phyloP scores from a whole-genome alignment of 2,113 vertebrate genomes.

The Aleadryas rufinucha region DNA sequence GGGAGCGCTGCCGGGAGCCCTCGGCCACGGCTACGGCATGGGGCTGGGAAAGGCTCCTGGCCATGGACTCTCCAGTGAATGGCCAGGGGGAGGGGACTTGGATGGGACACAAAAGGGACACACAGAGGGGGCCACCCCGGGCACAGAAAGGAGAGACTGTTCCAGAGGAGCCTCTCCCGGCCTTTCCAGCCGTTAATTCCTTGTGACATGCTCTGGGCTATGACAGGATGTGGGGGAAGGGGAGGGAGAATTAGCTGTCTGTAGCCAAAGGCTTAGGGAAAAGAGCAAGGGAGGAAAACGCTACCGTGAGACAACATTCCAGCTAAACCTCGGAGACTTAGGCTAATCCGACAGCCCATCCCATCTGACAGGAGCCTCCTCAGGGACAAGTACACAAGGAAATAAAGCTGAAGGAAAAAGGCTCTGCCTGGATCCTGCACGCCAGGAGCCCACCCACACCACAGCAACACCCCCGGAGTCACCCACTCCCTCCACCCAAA shows the following conservation, averaged over 20 bases:
- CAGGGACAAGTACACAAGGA: not conserved
- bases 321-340: conserved; percentile 22
- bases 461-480: not conserved
- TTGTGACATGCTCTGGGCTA: conserved; percentile 27
- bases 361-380: not conserved
- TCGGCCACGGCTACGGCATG: not conserved
- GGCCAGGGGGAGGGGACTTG: conserved; percentile 24
- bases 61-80: not conserved
- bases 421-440: not conserved
- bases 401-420: not conserved
- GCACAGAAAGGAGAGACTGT: conserved; percentile 30
- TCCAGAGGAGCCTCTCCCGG: conserved; percentile 3
- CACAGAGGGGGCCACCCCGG: not conserved
- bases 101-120: conserved; percentile 53
- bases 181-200: conserved; percentile 58
- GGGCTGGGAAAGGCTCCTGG: not conserved
- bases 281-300: conserved; percentile 27
- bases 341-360: not conserved
- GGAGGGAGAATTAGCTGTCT: conserved; percentile 27
- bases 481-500: not conserved
- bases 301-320: not conserved
- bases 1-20: not conserved
- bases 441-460: not conserved
- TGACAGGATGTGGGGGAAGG: conserved; percentile 52
- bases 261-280: conserved; percentile 40